A percentile compares a stretch with the other conserved stretches of the same genome.
Conservation (phyloP, 2,113 vertebrate genomes). For the Rhegmatorhina hoffmannsi region DNA sequence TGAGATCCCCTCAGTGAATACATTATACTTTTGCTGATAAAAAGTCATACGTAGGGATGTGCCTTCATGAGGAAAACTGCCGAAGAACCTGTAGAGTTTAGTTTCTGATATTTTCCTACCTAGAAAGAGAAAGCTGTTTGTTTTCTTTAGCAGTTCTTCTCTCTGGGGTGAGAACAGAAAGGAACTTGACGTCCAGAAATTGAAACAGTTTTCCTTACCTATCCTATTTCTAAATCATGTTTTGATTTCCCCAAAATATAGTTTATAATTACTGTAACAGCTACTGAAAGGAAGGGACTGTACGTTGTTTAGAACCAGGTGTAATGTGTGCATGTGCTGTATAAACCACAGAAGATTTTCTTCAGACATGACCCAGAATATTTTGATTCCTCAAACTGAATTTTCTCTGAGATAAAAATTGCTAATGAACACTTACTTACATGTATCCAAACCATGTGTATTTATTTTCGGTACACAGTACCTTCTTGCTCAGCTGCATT, state of each 20-base stretch:
- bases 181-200: neutral
- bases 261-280: neutral
- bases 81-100: neutral
- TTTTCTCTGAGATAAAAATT: neutral
- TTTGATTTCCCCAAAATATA: neutral
- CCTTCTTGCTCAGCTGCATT: neutral
- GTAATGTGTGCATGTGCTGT: rapidly evolving
- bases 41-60: neutral
- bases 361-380: neutral
- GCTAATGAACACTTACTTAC: neutral
- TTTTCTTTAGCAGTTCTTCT: neutral
- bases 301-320: neutral
- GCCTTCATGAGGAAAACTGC: neutral
- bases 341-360: neutral
- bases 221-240: neutral
- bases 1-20: neutral
- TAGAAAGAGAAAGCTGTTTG: neutral
- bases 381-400: neutral
- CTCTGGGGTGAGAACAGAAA: neutral
- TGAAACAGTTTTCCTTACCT: neutral
- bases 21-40: neutral
- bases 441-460: neutral
- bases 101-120: neutral
- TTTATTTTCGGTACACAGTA: neutral
- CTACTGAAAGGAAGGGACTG: neutral